Evolutionary conservation across 2,113 vertebrate genomes (phyloP).

Genomic region (Plectropomus leopardus): DNA sequence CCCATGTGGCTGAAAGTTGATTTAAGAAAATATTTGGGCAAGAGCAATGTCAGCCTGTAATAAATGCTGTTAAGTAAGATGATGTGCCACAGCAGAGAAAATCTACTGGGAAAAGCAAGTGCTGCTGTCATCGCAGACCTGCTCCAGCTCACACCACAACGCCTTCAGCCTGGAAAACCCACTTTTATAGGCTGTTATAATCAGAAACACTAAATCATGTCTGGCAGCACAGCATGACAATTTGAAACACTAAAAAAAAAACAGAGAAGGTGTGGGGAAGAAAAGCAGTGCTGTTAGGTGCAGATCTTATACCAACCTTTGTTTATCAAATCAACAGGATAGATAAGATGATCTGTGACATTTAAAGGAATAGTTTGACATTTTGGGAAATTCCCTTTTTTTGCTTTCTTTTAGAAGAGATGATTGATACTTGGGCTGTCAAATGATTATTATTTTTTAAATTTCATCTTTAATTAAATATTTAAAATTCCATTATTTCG

Average conservation of each 20-base stretch:
- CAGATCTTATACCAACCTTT: background rate
- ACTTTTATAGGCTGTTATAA: slow-evolving; percentile 38
- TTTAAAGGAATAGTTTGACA: background rate
- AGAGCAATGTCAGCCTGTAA: slow-evolving; percentile 40
- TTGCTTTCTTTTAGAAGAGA: background rate
- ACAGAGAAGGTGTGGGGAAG: background rate
- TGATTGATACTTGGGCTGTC: too few relatives aligned
- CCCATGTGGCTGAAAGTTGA: slow-evolving; percentile 41
- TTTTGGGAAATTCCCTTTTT: background rate
- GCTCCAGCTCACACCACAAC: slow-evolving; percentile 44
- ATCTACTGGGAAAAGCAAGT: slow-evolving; percentile 33
- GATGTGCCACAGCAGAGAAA: slow-evolving; percentile 41
- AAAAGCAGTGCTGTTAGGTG: background rate
- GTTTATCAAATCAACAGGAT: background rate
- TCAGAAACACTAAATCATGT: slow-evolving; percentile 48
- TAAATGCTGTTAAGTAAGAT: slow-evolving; percentile 40
- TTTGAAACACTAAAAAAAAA: slow-evolving; percentile 30
- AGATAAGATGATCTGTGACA: background rate
- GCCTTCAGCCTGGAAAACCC: slow-evolving; percentile 36
- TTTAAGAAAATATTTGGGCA: slow-evolving; percentile 50
- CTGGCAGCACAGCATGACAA: slow-evolving; percentile 8
- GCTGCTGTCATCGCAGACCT: slow-evolving; percentile 28
- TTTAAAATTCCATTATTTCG: too few relatives aligned
- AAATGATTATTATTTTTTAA: too few relatives aligned
- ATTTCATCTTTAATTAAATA: too few relatives aligned